Evolutionary conservation across 2,113 vertebrate genomes (phyloP).

Genomic region (Scomber japonicus): DNA sequence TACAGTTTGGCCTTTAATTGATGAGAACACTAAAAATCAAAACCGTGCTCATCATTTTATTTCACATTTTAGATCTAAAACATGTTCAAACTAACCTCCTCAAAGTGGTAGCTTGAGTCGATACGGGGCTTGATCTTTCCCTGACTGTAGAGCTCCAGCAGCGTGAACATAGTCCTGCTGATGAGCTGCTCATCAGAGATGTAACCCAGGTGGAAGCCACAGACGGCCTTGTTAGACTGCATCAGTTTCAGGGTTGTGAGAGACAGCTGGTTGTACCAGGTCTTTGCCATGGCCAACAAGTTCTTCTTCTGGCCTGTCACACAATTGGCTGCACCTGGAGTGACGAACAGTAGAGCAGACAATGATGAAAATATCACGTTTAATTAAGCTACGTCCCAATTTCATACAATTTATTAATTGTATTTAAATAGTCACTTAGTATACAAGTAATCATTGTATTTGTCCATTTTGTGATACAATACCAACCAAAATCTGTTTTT

Average conservation of each 20-base stretch:
- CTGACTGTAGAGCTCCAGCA: constrained; percentile 90
- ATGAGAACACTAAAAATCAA: neutral
- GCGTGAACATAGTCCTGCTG: constrained; percentile 74
- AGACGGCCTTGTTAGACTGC: constrained; percentile 89
- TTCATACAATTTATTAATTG: neutral
- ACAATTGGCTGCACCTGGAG: constrained; percentile 89
- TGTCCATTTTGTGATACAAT: too few relatives aligned
- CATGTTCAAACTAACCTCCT: constrained; percentile 85
- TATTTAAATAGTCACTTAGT: too few relatives aligned
- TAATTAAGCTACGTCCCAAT: neutral
- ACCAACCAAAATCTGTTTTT: too few relatives aligned
- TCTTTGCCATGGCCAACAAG: constrained; percentile 91
- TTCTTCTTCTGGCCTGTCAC: constrained; percentile 91
- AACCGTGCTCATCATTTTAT: neutral
- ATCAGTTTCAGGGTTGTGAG: constrained; percentile 90
- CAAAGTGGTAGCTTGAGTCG: constrained; percentile 93
- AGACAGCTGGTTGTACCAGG: constrained; percentile 94
- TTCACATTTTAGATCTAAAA: neutral
- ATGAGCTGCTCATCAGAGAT: constrained; percentile 83
- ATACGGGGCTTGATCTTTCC: constrained; percentile 93
- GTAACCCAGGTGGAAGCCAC: constrained; percentile 89
- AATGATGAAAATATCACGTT: neutral
- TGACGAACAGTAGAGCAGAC: neutral
- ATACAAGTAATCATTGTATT: too few relatives aligned
- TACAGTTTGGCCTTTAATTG: neutral